Base-by-base conservation (phyloP, 2,888 invertebrate species). In the Conistra vaccinii region DNA sequence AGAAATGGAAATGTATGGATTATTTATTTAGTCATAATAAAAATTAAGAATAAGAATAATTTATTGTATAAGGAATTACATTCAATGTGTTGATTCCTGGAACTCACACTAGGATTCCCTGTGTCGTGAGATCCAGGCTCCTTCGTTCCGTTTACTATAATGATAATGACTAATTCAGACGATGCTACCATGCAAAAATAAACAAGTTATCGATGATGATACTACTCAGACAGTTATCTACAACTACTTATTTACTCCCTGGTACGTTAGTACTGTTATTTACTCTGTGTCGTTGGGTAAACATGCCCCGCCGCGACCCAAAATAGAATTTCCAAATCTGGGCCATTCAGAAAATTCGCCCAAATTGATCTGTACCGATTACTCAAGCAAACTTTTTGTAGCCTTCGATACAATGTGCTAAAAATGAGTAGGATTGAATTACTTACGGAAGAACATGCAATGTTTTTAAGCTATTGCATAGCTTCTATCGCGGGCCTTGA, bases 321-420 rank as follows among this genome's bases (percentile, higher is more conserved):
- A 74, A 77, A 81, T 74, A 74, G 75, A 81, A 58, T 63, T 77
- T 53, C 29, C n/a, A 29, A 63, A 77, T 74, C 29, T 58, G 51
- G 57, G 58, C 17, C 63, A 32, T 48, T 7, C 26, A 26, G n/a
- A 57, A 57, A 57, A 55, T 51, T 55, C 35, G 32, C 17, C 55
- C 32, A 32, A 39, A 61, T n/a, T 42, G 23, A 53, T 42, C 7
- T 29, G 61, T 60, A 61, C 29, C 9, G 55, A 39, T 20, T 32
- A 26, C 35, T 63, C 17, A 57, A 62, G 12, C 17, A 23, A 32
- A 29, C 14, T 63, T 63, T 42, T 79, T 70, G n/a, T 23, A 48
- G 20, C n/a, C 9, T 29, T 53, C 35, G 20, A 26, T 51, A 42
- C 42, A 71, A 17, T 58, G 12, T 23, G 29, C 5, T 20, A 39